Conservation (phyloP, 2,888 invertebrate species). For the Ptilodon capucinus region DNA sequence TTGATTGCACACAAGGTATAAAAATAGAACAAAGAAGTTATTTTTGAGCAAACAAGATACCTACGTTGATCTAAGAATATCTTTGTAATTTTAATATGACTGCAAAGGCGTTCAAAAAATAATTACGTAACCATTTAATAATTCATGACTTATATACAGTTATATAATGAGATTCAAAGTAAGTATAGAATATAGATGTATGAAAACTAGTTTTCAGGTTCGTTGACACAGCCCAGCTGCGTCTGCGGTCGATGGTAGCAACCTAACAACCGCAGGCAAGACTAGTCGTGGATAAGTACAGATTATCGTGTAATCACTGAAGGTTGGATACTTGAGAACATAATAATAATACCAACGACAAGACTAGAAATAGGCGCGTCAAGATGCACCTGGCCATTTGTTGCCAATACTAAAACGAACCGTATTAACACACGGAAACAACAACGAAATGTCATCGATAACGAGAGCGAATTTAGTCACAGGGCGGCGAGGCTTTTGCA, state of each 20-base stretch:
- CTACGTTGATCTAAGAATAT: neutral
- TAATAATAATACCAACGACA: neutral
- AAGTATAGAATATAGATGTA: no score
- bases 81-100: neutral
- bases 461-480: no score
- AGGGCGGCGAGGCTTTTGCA: no score
- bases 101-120: neutral
- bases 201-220: conserved; percentile 57
- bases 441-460: no score
- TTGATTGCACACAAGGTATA: conserved; percentile 18
- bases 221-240: conserved; percentile 46
- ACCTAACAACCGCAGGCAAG: conserved; percentile 30
- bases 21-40: conserved; percentile 14
- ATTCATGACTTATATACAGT: neutral
- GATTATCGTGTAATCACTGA: conserved; percentile 28
- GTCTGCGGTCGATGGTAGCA: conserved; percentile 30
- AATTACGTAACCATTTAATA: neutral
- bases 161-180: conserved; percentile 17
- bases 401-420: no score
- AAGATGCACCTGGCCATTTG: no score
- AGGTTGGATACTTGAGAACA: conserved; percentile 13
- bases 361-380: no score
- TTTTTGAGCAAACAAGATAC: neutral
- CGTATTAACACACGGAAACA: no score
- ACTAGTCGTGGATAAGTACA: conserved; percentile 22